Base-by-base conservation (phyloP, 35 echinoderm and acorn worm genomes). In the Heliocidaris erythrogramma region DNA sequence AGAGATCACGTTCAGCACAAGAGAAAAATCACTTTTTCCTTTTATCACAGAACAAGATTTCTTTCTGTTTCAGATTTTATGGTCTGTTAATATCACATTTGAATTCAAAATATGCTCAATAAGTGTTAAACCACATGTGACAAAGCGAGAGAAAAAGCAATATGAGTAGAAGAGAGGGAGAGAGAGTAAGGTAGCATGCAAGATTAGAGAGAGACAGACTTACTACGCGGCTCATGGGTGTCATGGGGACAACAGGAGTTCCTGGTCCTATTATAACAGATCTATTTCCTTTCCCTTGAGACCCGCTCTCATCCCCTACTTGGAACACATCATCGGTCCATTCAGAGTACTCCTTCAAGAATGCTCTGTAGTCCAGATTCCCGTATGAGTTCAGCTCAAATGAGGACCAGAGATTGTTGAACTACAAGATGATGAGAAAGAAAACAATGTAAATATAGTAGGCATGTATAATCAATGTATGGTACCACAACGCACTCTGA, bases 301-400 rank as follows among this genome's bases (percentile, higher is more conserved):
- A 84, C 9, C 27, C 17, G 50, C n/a, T 59, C 14, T 48, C 42
- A 17, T 90, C 94, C 31, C 29, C 86, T 42, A 48, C 49, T 32
- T 65, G 30, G 9, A 92, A 91, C 30, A 90, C 88, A 65, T 94
- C 92, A 21, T 31, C 69, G 18, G 90, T 49, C 49, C 94, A 93
- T 47, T 95, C 94, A 1, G 56, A 88, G 87, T 92, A 99, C 31
- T 96, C 92, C 94, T 96, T 95, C 86, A 99, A 50, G 85, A 99
- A 99, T 17, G 90, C 31, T 13, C 86, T 85, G 59, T 97, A 99
- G 27, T 99, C 95, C 47, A 99, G 35, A 85, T 99, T 99, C 31
- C 96, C 96, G 95, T 97, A 99, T 31, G 97, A 95, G 93, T 99
- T 99, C 42, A 96, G 84, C 24, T 96, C 95, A 29, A 99, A 49